Evolutionary conservation across 2,888 invertebrate species (phyloP), one percentile per base, ranked within the genome.

Genomic region (Hybos culiciformis): DNA sequence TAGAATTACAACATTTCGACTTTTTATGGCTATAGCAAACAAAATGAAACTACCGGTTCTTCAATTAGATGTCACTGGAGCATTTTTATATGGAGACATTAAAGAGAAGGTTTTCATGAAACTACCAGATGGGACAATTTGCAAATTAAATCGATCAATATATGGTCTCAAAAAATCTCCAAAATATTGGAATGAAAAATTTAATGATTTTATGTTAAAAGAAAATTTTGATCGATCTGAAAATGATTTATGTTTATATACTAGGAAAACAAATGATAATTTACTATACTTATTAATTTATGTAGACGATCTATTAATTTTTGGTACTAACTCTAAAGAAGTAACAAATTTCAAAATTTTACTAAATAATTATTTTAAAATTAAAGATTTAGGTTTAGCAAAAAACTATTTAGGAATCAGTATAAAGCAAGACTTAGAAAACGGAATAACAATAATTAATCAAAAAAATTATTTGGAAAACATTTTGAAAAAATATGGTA

Each of bases 1-100:
- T 8, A 49, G 43, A 47, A 38, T 48, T 19, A 41, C 48, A 11
- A 51, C 50, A 9, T 33, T 54, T 26, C 45, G 50, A 12, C 19
- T 20, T 23, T 20, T 37, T 23, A 23, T 23, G 23, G 23, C 23
- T 23, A 23, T 23, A 19, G 19, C 37, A n/a, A 18, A 18, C 19
- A 19, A 19, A 20, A 37, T 37, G 12, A 18, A 18, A 12, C 14
- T 37, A 37, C 37, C 37, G 5, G 37, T 31, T n/a, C n/a, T 12
- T 31, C 31, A 31, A n/a, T 31, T 31, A 11, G 31, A 31, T 37
- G 37, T 17, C 18, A 17, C 9, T 3, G 17, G 17, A 18, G 11
- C 34, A 6, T 17, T 20, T 14, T 9, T 14, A 34, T 5, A 18
- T 5, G 15, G 5, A 17, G 34, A 34, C 2, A 4, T 34, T n/a